Conservation (phyloP, 2,888 invertebrate species). For the Nudaria mundana region DNA sequence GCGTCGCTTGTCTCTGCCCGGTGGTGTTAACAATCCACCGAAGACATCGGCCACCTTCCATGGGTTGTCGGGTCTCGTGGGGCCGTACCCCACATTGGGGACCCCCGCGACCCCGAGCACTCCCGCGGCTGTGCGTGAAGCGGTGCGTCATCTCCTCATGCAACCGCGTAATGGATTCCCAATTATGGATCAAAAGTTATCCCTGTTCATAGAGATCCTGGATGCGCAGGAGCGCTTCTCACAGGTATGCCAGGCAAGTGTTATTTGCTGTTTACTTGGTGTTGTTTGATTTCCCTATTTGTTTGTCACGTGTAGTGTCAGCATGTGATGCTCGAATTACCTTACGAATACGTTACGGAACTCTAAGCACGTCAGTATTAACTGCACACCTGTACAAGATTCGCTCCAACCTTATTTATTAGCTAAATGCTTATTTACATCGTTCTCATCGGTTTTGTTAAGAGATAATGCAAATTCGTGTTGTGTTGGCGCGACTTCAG, state of each 20-base stretch:
- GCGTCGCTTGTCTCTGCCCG: constrained; percentile 79
- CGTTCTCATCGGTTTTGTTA: constrained; percentile 24
- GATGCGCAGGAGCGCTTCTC: constrained; percentile 91
- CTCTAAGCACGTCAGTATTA: too few species aligned
- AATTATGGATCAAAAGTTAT: constrained; percentile 88
- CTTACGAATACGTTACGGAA: too few species aligned
- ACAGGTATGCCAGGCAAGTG: constrained; percentile 79
- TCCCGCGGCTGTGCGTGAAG: constrained; percentile 85
- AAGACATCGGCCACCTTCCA: constrained; percentile 84
- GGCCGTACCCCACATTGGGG: constrained; percentile 49
- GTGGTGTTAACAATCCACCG: constrained; percentile 73
- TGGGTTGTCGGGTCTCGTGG: constrained; percentile 69
- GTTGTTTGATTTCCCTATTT: too few species aligned
- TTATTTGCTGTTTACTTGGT: background rate
- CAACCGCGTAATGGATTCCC: constrained; percentile 88
- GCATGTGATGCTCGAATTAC: too few species aligned
- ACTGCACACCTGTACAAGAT: too few species aligned
- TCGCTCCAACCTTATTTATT: constrained; percentile 26
- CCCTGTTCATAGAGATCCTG: constrained; percentile 90
- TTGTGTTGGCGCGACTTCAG: constrained; percentile 26
- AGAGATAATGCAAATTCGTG: constrained; percentile 34
- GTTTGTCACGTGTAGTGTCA: too few species aligned
- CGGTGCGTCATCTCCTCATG: constrained; percentile 84
- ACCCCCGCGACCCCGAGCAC: constrained; percentile 76
- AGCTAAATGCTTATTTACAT: constrained; percentile 27